Conservation (phyloP, 2,113 vertebrate species). For the Indicator maculatus region DNA sequence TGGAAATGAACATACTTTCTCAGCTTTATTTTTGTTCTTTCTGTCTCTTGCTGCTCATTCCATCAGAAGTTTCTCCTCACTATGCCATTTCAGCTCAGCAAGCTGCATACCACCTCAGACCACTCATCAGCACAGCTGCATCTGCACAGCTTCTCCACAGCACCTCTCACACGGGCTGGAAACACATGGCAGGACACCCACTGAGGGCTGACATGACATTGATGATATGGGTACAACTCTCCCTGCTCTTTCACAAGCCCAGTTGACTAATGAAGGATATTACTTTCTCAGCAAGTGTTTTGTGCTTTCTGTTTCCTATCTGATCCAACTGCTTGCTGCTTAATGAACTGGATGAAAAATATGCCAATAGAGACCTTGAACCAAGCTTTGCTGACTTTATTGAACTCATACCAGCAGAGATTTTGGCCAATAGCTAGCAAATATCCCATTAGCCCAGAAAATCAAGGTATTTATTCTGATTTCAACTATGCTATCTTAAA, state of each 20-base stretch:
- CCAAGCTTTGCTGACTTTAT: not conserved
- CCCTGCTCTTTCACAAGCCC: not conserved
- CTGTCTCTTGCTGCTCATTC: not conserved
- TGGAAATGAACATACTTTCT: not conserved
- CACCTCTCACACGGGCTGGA: not conserved
- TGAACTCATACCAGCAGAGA: not conserved
- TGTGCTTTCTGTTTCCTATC: not conserved
- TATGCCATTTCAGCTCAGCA: not conserved
- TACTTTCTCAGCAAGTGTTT: conserved; percentile 13
- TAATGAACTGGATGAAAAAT: conserved; percentile 46
- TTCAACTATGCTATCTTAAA: not conserved
- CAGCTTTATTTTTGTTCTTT: not conserved
- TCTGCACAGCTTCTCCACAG: not conserved
- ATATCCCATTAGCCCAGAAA: not conserved
- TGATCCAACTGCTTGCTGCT: not conserved
- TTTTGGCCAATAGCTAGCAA: not conserved
- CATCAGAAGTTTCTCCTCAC: not conserved
- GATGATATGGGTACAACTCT: not conserved
- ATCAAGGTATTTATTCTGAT: not conserved
- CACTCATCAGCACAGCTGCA: not conserved
- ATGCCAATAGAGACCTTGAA: not conserved
- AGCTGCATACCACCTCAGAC: not conserved
- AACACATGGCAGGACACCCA: not conserved
- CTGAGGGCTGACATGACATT: not conserved
- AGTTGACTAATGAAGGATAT: conserved; percentile 15